These are phyloP conservation scores for Rhingia rostrata DNA, from an alignment of 2,888 invertebrate species.

Conservation along the genomic window DNA sequence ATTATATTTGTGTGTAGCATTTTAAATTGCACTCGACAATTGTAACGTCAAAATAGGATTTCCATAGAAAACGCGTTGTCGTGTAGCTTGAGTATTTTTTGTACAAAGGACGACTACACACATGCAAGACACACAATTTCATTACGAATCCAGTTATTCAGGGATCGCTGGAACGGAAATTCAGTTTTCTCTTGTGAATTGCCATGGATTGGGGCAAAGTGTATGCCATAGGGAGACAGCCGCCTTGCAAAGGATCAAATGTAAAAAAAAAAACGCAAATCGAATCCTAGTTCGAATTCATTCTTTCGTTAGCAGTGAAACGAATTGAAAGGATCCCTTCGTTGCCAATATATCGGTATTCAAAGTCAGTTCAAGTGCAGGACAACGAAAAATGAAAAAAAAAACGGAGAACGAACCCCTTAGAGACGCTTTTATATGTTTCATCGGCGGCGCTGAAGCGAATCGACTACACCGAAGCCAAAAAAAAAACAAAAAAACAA, in stretches of 20 bases:
- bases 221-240: background rate
- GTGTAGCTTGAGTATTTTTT: slow-evolving; percentile 6
- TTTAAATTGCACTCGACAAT: slow-evolving; percentile 40
- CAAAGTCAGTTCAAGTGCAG: slow-evolving; percentile 59
- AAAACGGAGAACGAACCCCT: slow-evolving; percentile 20
- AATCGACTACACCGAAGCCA: slow-evolving; percentile 25
- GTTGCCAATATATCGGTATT: slow-evolving; percentile 37
- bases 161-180: slow-evolving; percentile 57
- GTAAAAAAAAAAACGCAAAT: slow-evolving; percentile 47
- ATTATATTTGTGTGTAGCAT: slow-evolving; percentile 43
- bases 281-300: slow-evolving; percentile 60
- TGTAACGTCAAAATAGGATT: slow-evolving; percentile 38
- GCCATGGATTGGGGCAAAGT: slow-evolving; percentile 38
- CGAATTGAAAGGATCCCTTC: slow-evolving; percentile 37
- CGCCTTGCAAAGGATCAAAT: slow-evolving; percentile 27
- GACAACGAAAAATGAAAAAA: slow-evolving; percentile 13
- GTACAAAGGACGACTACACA: slow-evolving; percentile 33
- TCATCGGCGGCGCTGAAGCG: slow-evolving; percentile 57
- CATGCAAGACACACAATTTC: slow-evolving; percentile 61
- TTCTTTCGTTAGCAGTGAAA: slow-evolving; percentile 26
- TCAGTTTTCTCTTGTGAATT: slow-evolving; percentile 58
- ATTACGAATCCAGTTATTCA: slow-evolving; percentile 45
- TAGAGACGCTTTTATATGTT: slow-evolving; percentile 49
- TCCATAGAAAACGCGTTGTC: background rate
- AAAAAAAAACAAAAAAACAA: slow-evolving; percentile 41